Evolutionary conservation across 2,113 vertebrate genomes (phyloP), one percentile per base, ranked within the genome.

Genomic region (Fulica atra): DNA sequence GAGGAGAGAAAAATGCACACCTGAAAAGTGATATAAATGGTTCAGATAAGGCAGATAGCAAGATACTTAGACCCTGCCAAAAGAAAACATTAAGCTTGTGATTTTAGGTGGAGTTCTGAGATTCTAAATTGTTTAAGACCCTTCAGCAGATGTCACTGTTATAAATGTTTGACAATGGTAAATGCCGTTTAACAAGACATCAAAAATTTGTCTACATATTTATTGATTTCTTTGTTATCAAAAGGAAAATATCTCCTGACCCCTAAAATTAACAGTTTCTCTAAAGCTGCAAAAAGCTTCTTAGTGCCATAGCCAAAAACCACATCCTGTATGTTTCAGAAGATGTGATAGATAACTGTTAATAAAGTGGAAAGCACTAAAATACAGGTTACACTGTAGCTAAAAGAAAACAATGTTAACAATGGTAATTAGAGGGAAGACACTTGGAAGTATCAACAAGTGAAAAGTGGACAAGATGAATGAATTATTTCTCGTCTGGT

Each of bases 301-400:
- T 50, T 81, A 53, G 17, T 79, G 19, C 11, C 0, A 4, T n/a
- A 92, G 63, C 28, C 77, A 88, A 95, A 97, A 92, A 3, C 50
- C 74, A 89, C 91, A 89, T 89, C 76, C 89, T 92, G 33, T 51
- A 33, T 17, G 19, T 72, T 94, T 91, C 70, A 79, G 66, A 89
- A 84, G 53, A 56, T 71, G 68, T 69, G 44, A 79, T 19, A 85
- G 10, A 50, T 69, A 50, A 87, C 57, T 69, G 50, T 44, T 85
- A 94, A 91, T 76, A 92, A 76, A 79, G 31, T 95, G 86, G 18
- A 89, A 95, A 91, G 8, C 33, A 65, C 12, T 73, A 31, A 81
- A 81, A 84, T 31, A 29, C 19, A 81, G 61, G 74, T 78, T 68
- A 81, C 91, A 42, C 16, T 1, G 0, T 21, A 79, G 44, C 26